phyloP scores from a whole-genome alignment of 37 sponge, comb jelly and placozoan species.

The Ephydatia muelleri region DNA sequence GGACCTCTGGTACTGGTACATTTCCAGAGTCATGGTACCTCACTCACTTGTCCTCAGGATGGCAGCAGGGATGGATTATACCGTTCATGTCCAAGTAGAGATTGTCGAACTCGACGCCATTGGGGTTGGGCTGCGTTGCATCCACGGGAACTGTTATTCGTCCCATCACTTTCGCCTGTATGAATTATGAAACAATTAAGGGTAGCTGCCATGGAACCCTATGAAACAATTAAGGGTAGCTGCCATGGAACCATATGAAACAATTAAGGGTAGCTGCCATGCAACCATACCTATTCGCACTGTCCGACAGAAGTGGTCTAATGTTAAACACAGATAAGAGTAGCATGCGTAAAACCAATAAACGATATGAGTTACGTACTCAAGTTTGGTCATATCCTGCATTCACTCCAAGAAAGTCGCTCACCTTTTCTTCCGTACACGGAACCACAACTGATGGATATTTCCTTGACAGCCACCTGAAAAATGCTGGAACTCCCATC shows the following conservation, averaged over 20 bases:
- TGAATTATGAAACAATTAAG: too few relatives aligned
- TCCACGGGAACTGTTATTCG: constrained; percentile 83
- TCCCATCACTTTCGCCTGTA: constrained; percentile 59
- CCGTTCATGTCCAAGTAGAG: constrained; percentile 99
- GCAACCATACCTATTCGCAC: background rate
- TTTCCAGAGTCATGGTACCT: too few relatives aligned
- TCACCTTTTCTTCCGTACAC: constrained; percentile 91
- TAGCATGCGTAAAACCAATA: too few relatives aligned
- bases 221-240: too few relatives aligned
- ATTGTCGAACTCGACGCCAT: constrained; percentile 98
- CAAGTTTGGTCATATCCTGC: background rate
- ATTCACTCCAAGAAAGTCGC: background rate
- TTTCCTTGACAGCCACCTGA: constrained; percentile 98
- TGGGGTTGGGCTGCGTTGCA: constrained; percentile 92
- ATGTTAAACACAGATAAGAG: background rate
- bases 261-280: too few relatives aligned
- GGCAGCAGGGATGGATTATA: constrained; percentile 99
- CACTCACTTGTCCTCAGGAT: constrained; percentile 98
- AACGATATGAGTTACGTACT: background rate
- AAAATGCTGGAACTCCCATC: constrained; percentile 99
- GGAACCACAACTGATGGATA: constrained; percentile 91
- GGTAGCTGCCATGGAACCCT: too few relatives aligned
- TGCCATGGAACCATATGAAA: too few relatives aligned
- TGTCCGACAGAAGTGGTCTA: background rate
- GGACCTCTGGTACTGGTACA: too few relatives aligned